Base-by-base conservation (phyloP, 2,797 vertebrate species). In the Darevskia nairensis region DNA sequence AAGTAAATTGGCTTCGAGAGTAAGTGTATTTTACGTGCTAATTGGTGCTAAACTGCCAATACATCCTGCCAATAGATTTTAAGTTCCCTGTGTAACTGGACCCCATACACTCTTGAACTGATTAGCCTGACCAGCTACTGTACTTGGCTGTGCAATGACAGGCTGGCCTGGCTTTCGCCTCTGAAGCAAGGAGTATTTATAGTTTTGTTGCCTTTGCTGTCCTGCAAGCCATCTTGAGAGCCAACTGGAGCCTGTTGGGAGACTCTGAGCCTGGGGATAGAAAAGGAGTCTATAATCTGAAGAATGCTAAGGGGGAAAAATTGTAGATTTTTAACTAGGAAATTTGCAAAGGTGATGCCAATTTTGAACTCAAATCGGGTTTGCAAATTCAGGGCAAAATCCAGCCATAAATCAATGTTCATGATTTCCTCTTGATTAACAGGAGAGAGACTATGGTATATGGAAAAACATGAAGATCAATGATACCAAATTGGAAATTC, bases 11-110 rank as follows among this genome's bases (percentile, higher is more conserved):
- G 59, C 82, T 88, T 79, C 21, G 80, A 90, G 83, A 78, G 66
- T 88, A 89, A 90, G 80, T 79, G 66, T 39, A 88, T 91, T 93
- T 88, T 89, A 92, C 64, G 35, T 71, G 39, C n/a, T 89, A 91
- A 91, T 84, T 90, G 79, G 75, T 66, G 19, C 88, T 93, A 86
- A 90, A 55, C 66, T 86, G 80, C 83, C 89, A 89, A 55, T 74
- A 78, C 39, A 88, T 32, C 80, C 87, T 85, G 84, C 88, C 88
- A 85, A 27, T n/a, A 83, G 77, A 72, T 86, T 55, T 80, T 78
- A 35, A 27, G n/a, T 39, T 41, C 80, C 66, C 80, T 41, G 50
- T 27, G 66, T 50, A 90, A 81, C 44, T 66, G 66, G 78, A 50
- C 78, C 75, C 3, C 50, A 72, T 76, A 15, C 32, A 61, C 9